These are phyloP conservation scores for Eilema griseolum DNA, from an alignment of 2,888 invertebrate genomes.

Conservation along the genomic window DNA sequence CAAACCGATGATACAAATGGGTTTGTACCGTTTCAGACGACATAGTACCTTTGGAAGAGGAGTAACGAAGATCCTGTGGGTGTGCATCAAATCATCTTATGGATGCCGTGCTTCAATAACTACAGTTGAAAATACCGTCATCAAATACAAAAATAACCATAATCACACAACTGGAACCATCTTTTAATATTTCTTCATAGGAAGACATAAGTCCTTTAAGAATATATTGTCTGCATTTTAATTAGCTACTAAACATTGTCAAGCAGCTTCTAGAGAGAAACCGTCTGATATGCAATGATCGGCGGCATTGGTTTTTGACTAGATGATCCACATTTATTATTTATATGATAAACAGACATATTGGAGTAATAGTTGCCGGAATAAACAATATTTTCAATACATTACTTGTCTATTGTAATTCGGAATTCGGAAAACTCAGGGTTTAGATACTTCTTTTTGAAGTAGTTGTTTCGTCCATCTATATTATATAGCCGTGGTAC, in stretches of 20 bases:
- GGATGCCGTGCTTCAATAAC: conserved; percentile 1
- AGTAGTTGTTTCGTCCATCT: not conserved
- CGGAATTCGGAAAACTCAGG: not conserved
- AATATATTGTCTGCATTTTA: too few species aligned
- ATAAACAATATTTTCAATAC: not conserved
- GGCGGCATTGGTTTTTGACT: not conserved
- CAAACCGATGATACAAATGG: not conserved
- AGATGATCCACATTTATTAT: not conserved
- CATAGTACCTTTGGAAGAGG: not conserved
- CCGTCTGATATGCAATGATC: not conserved
- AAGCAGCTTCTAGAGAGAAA: not conserved
- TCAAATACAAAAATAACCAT: not conserved
- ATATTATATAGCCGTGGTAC: too few species aligned
- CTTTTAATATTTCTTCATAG: not conserved
- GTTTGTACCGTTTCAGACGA: not conserved
- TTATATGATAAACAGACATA: not conserved
- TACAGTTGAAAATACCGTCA: not conserved
- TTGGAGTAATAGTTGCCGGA: not conserved
- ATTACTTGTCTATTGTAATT: not conserved
- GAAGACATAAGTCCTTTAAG: not conserved
- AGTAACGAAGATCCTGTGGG: not conserved
- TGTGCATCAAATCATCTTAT: not conserved
- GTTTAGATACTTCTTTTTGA: too few species aligned
- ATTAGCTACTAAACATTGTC: not conserved
- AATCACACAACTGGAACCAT: not conserved